Evolutionary conservation across 2,113 vertebrate genomes (phyloP).

Genomic region (Elgaria multicarinata): DNA sequence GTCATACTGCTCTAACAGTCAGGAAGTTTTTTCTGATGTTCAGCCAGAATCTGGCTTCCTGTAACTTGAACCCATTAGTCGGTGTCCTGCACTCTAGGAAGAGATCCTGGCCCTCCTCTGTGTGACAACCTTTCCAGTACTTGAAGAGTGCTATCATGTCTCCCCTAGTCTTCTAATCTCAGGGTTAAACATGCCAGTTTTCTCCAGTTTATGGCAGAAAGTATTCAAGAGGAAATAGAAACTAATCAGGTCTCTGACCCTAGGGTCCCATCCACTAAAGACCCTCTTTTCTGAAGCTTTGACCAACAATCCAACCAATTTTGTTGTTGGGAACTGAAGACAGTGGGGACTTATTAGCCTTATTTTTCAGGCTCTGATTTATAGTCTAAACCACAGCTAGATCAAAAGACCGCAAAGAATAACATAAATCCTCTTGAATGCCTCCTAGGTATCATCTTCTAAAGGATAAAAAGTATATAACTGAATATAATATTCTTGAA

Average conservation of each 20-base stretch:
- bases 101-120: too few relatives aligned
- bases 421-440: background rate
- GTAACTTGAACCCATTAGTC: too few relatives aligned
- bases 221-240: background rate
- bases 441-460: background rate
- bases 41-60: too few relatives aligned
- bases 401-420: conserved; percentile 15
- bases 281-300: background rate
- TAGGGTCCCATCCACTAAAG: background rate
- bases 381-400: background rate
- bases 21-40: too few relatives aligned
- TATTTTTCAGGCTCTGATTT: background rate
- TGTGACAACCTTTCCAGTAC: too few relatives aligned
- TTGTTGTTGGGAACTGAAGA: background rate
- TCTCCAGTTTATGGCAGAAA: background rate
- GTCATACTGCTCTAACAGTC: too few relatives aligned
- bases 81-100: too few relatives aligned
- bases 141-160: too few relatives aligned
- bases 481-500: background rate
- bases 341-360: background rate
- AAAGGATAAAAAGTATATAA: background rate
- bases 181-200: too few relatives aligned
- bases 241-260: background rate
- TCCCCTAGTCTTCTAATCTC: too few relatives aligned
- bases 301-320: background rate